Conservation (phyloP, 2,888 invertebrate species). For the Quadroppia sp. region DNA sequence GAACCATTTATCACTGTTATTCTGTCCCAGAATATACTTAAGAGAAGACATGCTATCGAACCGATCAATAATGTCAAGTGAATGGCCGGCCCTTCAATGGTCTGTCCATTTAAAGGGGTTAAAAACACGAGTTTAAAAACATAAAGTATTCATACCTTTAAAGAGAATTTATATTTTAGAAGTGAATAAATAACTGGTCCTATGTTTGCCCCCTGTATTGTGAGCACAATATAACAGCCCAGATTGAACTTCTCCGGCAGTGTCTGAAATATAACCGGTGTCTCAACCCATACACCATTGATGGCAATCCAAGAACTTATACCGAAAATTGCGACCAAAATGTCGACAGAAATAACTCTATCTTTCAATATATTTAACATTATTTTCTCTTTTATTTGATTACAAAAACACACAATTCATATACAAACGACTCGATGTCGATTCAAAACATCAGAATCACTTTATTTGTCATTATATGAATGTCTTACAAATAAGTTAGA, state of each 20-base stretch:
- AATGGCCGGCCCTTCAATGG: slow-evolving; percentile 54
- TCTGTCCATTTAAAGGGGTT: slow-evolving; percentile 31
- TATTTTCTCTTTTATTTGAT: too few species aligned
- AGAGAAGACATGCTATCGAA: slow-evolving; percentile 53
- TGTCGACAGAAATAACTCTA: slow-evolving; percentile 51
- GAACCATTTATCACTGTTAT: slow-evolving; percentile 55
- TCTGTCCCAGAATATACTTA: slow-evolving; percentile 57
- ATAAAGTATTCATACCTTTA: slow-evolving; percentile 62
- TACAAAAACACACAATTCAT: too few species aligned
- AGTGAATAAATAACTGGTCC: slow-evolving; percentile 68
- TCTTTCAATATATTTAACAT: slow-evolving; percentile 25
- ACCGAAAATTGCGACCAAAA: slow-evolving; percentile 68
- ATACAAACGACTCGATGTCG: too few species aligned
- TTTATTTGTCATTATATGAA: too few species aligned
- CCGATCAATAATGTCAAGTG: slow-evolving; percentile 56
- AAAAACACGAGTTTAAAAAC: slow-evolving; percentile 64
- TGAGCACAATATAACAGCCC: slow-evolving; percentile 73
- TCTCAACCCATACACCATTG: slow-evolving; percentile 80
- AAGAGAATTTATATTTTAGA: slow-evolving; percentile 43
- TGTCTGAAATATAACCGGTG: slow-evolving; percentile 73
- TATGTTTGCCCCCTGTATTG: slow-evolving; percentile 75
- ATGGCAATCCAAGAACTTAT: slow-evolving; percentile 74
- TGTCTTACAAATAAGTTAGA: too few species aligned
- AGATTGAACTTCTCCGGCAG: slow-evolving; percentile 84
- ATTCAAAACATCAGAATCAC: too few species aligned